phyloP scores from a whole-genome alignment of 2,113 vertebrate genomes.

The Prunella fulvescens region DNA sequence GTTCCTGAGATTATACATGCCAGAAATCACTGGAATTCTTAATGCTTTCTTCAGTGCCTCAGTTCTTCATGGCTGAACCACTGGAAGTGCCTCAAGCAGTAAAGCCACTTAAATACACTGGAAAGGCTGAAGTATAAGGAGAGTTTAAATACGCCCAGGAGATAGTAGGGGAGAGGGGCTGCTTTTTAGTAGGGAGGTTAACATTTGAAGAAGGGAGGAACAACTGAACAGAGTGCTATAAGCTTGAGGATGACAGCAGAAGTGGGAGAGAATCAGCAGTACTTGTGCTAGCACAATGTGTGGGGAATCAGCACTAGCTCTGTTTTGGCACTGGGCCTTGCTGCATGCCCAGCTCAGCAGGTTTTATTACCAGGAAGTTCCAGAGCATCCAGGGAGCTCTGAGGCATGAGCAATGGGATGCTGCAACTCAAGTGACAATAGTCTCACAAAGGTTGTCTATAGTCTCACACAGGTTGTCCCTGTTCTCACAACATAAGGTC shows the following conservation, averaged over 20 bases:
- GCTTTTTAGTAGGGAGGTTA: not conserved
- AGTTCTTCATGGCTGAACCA: not conserved
- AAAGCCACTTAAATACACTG: not conserved
- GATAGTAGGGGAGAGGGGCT: not conserved
- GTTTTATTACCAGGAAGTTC: not conserved
- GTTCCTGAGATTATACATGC: not conserved
- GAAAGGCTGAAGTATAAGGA: not conserved
- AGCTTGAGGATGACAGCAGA: not conserved
- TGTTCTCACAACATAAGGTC: not conserved
- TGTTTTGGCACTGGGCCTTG: not conserved
- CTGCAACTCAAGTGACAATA: not conserved
- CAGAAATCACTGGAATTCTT: not conserved
- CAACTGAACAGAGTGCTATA: not conserved
- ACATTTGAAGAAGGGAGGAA: not conserved
- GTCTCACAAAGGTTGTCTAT: not conserved
- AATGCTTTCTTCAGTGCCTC: not conserved
- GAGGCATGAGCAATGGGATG: not conserved
- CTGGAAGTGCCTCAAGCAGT: not conserved
- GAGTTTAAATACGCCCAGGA: not conserved
- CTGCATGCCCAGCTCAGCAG: not conserved
- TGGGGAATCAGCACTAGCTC: not conserved
- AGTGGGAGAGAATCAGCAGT: not conserved
- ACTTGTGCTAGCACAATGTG: not conserved
- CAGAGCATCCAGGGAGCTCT: not conserved
- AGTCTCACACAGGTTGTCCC: not conserved